Evolutionary conservation across 2,797 vertebrate genomes (phyloP), one percentile per base, ranked within the genome.

Genomic region (Agapornis canus): DNA sequence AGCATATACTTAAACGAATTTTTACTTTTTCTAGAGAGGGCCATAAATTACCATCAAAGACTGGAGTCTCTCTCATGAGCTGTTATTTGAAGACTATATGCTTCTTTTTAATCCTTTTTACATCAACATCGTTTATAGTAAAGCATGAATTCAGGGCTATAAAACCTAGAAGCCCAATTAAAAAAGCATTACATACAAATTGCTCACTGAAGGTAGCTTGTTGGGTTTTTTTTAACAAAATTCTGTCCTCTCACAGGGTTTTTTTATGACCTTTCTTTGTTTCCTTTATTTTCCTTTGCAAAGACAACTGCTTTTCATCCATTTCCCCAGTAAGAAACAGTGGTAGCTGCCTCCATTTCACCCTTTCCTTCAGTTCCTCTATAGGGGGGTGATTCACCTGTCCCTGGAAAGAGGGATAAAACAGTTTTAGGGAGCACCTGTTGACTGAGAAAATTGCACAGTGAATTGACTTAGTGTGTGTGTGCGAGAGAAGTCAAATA

Each of bases 401-500:
- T 66, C 80, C 79, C 61, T 77, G n/a, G 10, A 57, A 68, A 56
- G 22, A 13, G 19, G 27, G 54, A 23, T 72, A 76, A 47, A 47
- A 3, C 15, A 86, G 56, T 59, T 92, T 89, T 89, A 80, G 72
- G 66, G 51, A 93, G 81, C 20, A 10, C 57, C 66, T 89, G 82
- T 81, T 89, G 82, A 49, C 69, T 60, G 91, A 82, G 64, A 86
- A 59, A 73, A 59, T 87, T 95, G 82, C 61, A 73, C 56, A 64
- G 93, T 80, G 84, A 66, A 65, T 57, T 73, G 79, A 47, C 37
- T 82, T 19, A 60, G 32, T 56, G 47, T 40, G 52, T 35, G 43
- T 20, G 43, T 6, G 65, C 9, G 64, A 11, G 40, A 45, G 76
- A 93, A 95, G 95, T 96, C 84, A 97, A 96, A 89, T 87, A 94